These are phyloP conservation scores for Drosophila paulistorum DNA, from an alignment of 1,140 invertebrate genomes.

Conservation along the genomic window DNA sequence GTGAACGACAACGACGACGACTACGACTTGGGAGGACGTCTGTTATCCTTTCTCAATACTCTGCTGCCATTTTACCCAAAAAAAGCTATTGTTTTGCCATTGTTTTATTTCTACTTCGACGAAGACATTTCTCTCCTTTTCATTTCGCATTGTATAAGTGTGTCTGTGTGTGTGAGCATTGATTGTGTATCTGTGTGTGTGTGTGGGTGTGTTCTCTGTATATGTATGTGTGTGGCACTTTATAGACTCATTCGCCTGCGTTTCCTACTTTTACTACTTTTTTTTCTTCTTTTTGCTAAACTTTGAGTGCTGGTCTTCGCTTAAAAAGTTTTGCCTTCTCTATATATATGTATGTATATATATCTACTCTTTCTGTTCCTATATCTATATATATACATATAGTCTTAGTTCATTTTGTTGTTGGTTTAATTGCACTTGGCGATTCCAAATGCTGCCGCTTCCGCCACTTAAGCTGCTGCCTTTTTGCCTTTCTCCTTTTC, in stretches of 20 bases:
- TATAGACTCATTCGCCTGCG: constrained; percentile 77
- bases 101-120: constrained; percentile 67
- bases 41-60: constrained; percentile 50
- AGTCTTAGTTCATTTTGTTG: constrained; percentile 47
- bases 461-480: constrained; percentile 60
- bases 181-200: constrained; percentile 9
- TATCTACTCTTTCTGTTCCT: neutral
- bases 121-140: constrained; percentile 57
- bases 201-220: constrained; percentile 34
- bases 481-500: constrained; percentile 41
- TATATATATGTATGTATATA: constrained; percentile 1
- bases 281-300: constrained; percentile 34
- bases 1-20: neutral
- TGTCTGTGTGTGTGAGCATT: neutral
- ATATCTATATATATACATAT: constrained; percentile 23
- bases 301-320: constrained; percentile 39
- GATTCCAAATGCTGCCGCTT: constrained; percentile 23
- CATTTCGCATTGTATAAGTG: constrained; percentile 14
- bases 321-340: constrained; percentile 74
- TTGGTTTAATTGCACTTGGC: constrained; percentile 52
- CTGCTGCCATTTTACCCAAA: constrained; percentile 56
- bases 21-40: constrained; percentile 4
- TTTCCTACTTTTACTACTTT: constrained; percentile 57
- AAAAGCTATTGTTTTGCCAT: constrained; percentile 68
- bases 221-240: constrained; percentile 38